Evolutionary conservation across 2,797 vertebrate species (phyloP), one percentile per base, ranked within the genome.

Genomic region (Halcyon leucocephala): DNA sequence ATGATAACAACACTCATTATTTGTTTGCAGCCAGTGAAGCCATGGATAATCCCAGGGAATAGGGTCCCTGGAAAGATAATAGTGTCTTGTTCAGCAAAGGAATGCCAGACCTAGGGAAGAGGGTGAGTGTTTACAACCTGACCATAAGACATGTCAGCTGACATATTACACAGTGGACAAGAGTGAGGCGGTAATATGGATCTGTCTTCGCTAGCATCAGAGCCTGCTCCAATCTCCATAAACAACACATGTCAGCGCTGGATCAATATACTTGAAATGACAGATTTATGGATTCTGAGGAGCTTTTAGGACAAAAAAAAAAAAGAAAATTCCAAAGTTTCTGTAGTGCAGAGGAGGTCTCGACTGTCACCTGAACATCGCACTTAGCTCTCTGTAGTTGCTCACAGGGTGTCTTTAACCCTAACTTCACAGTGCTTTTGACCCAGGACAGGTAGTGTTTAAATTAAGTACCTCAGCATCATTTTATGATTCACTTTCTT

Each of bases 241-340:
- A 96, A 96, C 87, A 95, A 95, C 83, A 79, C 81, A 93, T 95
- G 90, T 86, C 95, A 95, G 51, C 35, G 1, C 73, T 82, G 77
- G 80, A 93, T 96, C 94, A 83, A 95, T 96, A 88, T 5, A 90
- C 85, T 91, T 77, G 83, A 93, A 90, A 91, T 95, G 94, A 96
- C 93, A 96, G 90, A 46, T 85, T 89, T 86, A 96, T 88, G 85
- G 91, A 96, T 97, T 93, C 65, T 91, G 65, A 96, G 54, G n/a
- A 65, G 80, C 80, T 97, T 94, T 95, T 62, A 95, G 9, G 35
- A 55, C 28, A 66, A 76, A 66, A 74, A 25, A 42, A 20, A 49
- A 51, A 62, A 51, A 31, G 18, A 16, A 35, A 69, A 31, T 52
- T 89, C 21, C 10, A 1, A 79, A 94, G 17, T 55, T 17, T 69